Evolutionary conservation across 1,140 invertebrate genomes (phyloP).

Genomic region (Venustaconcha ellipsiformis): DNA sequence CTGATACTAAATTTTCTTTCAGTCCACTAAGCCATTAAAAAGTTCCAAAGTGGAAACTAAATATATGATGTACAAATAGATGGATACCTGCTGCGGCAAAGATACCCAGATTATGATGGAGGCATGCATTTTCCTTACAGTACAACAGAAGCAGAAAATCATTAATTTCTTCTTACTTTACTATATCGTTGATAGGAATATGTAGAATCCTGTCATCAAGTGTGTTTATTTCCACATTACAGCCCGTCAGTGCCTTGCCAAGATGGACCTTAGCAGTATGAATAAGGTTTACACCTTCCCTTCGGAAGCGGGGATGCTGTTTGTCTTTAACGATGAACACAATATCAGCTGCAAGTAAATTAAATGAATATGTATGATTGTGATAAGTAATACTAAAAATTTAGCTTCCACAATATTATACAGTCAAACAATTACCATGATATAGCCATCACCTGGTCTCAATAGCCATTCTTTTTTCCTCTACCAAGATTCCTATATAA

Average conservation of each 20-base stretch:
- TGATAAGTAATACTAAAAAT: no score
- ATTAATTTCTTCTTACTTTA: slow-evolving; percentile 61
- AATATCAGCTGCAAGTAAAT: slow-evolving; percentile 66
- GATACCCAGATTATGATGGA: no score
- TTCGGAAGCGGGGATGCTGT: slow-evolving; percentile 63
- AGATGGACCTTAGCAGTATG: slow-evolving; percentile 67
- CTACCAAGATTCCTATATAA: no score
- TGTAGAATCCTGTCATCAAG: slow-evolving; percentile 68
- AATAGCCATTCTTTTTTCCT: no score
- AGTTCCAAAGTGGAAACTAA: no score
- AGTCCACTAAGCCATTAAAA: no score
- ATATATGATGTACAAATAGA: no score
- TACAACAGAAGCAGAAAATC: background rate
- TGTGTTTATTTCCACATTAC: slow-evolving; percentile 67
- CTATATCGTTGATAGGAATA: slow-evolving; percentile 70
- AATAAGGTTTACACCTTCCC: slow-evolving; percentile 66
- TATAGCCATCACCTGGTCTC: no score
- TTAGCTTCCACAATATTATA: no score
- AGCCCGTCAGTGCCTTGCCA: slow-evolving; percentile 66
- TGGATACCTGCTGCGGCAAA: background rate
- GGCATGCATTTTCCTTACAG: background rate
- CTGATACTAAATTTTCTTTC: no score
- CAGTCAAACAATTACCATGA: no score
- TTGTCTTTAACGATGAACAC: slow-evolving; percentile 70
- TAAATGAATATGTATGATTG: no score